Evolutionary conservation across 2,888 invertebrate species (phyloP).

Genomic region (Euzophera pinguis): DNA sequence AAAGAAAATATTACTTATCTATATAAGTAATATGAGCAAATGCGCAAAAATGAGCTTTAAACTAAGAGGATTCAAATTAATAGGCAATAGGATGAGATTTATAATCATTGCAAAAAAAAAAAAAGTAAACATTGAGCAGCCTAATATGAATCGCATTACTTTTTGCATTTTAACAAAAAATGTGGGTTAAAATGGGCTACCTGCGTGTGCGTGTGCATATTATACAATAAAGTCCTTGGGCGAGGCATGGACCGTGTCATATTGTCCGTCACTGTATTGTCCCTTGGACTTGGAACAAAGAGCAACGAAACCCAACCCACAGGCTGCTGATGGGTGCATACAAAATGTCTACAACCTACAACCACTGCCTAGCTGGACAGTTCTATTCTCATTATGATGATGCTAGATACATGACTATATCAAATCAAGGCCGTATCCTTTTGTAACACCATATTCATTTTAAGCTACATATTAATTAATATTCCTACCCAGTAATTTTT

Average conservation of each 20-base stretch:
- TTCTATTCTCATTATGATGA: too few species aligned
- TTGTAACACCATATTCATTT: too few species aligned
- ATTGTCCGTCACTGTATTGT: constrained; percentile 56
- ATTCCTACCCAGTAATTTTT: too few species aligned
- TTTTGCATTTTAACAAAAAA: neutral
- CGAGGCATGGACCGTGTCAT: constrained; percentile 52
- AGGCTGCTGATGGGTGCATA: constrained; percentile 10
- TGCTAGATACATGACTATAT: too few species aligned
- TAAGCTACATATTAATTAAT: too few species aligned
- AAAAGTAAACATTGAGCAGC: neutral
- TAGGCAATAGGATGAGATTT: neutral
- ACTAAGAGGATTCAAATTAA: neutral
- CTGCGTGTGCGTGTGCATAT: constrained; percentile 24
- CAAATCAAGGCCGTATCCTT: too few species aligned
- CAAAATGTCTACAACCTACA: too few species aligned
- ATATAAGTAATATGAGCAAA: too few species aligned
- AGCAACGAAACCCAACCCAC: constrained; percentile 50
- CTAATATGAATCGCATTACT: too few species aligned
- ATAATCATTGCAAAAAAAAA: neutral
- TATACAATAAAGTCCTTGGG: constrained; percentile 48
- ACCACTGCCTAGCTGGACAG: too few species aligned
- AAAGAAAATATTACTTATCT: too few species aligned
- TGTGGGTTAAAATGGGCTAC: neutral
- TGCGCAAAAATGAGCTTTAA: too few species aligned
- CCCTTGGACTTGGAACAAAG: constrained; percentile 45